Evolutionary conservation across 1,140 invertebrate species (phyloP).

Genomic region (Laupala kohalensis): DNA sequence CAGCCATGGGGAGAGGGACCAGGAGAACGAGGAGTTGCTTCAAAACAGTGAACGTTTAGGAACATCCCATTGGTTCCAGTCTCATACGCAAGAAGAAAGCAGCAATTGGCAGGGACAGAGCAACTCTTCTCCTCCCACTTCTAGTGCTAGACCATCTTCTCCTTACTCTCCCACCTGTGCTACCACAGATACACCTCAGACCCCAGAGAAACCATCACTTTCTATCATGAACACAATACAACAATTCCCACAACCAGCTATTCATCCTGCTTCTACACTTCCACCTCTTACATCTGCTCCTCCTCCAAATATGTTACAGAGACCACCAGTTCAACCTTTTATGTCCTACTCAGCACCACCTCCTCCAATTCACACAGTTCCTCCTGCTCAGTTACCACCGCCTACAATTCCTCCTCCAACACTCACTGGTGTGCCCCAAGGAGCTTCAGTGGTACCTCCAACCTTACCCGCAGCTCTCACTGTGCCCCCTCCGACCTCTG

Average conservation of each 20-base stretch:
- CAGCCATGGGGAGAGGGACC: constrained; percentile 26
- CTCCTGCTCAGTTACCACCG: constrained; percentile 18
- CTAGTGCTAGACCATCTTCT: constrained; percentile 9
- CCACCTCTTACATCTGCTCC: constrained; percentile 16
- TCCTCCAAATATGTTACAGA: not conserved
- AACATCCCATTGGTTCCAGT: constrained; percentile 4
- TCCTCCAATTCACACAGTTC: constrained; percentile 13
- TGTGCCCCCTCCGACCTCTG: constrained; percentile 30
- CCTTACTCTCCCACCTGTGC: constrained; percentile 13
- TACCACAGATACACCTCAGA: constrained; percentile 1
- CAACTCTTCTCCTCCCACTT: not conserved
- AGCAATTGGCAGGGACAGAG: constrained; percentile 20
- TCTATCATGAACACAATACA: not conserved
- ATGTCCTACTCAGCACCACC: constrained; percentile 13
- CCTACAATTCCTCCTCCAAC: constrained; percentile 26
- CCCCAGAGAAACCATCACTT: not conserved
- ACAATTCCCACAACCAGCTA: not conserved
- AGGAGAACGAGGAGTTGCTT: constrained; percentile 16
- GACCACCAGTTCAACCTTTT: constrained; percentile 10
- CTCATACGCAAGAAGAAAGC: constrained; percentile 18
- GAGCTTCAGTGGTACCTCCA: constrained; percentile 1
- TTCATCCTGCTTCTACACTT: constrained; percentile 22
- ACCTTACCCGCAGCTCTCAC: constrained; percentile 16
- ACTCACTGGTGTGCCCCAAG: constrained; percentile 17
- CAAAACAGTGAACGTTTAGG: constrained; percentile 4